Evolutionary conservation across 2,888 invertebrate species (phyloP), one percentile per base, ranked within the genome.

Genomic region (Drosophila cracens): DNA sequence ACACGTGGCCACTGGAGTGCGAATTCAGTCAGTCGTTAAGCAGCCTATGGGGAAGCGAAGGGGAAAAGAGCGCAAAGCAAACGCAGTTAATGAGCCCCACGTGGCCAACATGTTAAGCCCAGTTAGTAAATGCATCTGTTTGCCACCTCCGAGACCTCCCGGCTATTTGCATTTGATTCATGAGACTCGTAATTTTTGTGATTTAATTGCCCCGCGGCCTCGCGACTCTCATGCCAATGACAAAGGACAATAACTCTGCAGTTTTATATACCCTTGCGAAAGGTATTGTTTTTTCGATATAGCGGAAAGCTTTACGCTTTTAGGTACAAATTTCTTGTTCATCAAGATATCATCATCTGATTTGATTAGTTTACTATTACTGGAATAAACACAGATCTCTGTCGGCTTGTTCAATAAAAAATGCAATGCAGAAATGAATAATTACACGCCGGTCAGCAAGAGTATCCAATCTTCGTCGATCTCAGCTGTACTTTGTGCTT

Each of bases 101-200:
- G 83, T 72, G 88, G 81, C 76, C 70, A 87, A 82, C 87, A 82
- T 85, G 90, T 89, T 89, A 89, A 87, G 85, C 75, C 79, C 71
- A 65, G 67, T 61, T 54, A 58, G 49, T 33, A 64, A 65, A 58
- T 58, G 76, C 70, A 79, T 31, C 60, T 58, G 48, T 54, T 56
- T 52, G 59, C 56, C 70, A 74, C 59, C 75, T 43, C 34, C 11
- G 65, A 62, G 62, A 51, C 51, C 57, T 34, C 54, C 65, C 21
- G 68, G 36, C 61, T 71, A 66, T 67, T 72, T 75, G 81, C 73
- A 81, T 85, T 87, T 83, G 68, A 66, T 81, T 81, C 62, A 56
- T 36, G 54, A 68, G 68, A 43, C 70, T 48, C 64, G 75, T 68
- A 61, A 59, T 76, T 87, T 79, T 78, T 86, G 82, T 76, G 74